These are phyloP conservation scores for Neosalanx taihuensis DNA, from an alignment of 2,797 vertebrate species.

Conservation along the genomic window DNA sequence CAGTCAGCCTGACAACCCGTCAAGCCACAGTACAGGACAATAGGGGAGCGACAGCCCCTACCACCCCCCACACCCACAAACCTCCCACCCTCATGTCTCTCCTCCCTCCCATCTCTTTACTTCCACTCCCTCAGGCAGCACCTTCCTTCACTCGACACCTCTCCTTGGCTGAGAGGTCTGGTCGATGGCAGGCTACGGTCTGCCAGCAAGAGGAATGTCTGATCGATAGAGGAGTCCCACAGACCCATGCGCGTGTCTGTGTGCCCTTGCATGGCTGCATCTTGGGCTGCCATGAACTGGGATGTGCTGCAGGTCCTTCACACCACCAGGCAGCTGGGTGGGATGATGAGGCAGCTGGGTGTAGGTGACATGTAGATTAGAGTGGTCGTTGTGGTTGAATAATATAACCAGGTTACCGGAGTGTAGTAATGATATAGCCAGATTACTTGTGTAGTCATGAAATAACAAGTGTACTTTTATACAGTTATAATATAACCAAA, in stretches of 20 bases:
- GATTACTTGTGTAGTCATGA: too few relatives aligned
- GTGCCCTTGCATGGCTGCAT: neutral
- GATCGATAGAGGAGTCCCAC: conserved; percentile 34
- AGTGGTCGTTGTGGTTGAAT: too few relatives aligned
- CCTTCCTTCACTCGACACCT: conserved; percentile 51
- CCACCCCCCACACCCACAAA: neutral
- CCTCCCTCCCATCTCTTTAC: conserved; percentile 26
- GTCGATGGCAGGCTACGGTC: conserved; percentile 43
- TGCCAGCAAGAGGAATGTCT: conserved; percentile 30
- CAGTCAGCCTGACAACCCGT: neutral
- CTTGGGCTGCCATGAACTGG: neutral
- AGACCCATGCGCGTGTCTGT: neutral
- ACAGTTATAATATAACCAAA: too few relatives aligned
- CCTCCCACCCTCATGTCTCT: neutral
- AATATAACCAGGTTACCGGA: too few relatives aligned
- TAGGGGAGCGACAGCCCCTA: neutral
- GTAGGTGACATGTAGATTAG: too few relatives aligned
- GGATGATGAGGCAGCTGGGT: too few relatives aligned
- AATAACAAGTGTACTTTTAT: too few relatives aligned
- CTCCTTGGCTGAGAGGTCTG: conserved; percentile 34
- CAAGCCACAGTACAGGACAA: neutral
- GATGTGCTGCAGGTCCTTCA: too few relatives aligned
- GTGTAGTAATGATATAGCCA: too few relatives aligned
- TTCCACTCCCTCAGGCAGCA: conserved; percentile 45
- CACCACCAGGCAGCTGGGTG: too few relatives aligned